Conservation (phyloP, 30 jellyfish, hydroid and myxozoan species). For the Aurelia coerulea region DNA sequence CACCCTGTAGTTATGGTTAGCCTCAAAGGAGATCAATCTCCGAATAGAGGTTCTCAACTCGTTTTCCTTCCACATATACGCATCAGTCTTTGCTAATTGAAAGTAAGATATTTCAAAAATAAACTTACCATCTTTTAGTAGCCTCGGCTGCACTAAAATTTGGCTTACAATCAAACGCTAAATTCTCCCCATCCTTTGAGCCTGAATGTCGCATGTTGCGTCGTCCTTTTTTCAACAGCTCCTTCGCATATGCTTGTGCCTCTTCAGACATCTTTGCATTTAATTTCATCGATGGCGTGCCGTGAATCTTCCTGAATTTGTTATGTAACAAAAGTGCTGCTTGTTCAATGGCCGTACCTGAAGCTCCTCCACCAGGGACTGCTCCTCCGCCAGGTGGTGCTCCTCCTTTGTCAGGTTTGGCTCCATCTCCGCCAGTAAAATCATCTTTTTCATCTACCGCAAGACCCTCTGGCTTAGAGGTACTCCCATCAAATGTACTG, state of each 20-base stretch:
- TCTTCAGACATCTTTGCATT: conserved; percentile 74
- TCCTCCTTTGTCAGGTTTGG: not conserved
- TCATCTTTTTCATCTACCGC: no score
- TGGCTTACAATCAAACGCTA: conserved; percentile 78
- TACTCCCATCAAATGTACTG: no score
- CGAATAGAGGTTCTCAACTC: no score
- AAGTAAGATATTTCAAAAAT: no score
- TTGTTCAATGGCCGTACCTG: conserved; percentile 42
- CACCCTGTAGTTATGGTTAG: no score
- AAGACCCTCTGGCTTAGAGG: no score
- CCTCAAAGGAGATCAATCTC: no score
- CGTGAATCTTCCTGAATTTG: conserved; percentile 86
- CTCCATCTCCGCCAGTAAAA: conserved; percentile 5
- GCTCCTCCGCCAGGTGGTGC: not conserved
- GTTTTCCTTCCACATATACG: no score
- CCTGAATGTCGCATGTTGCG: conserved; percentile 33
- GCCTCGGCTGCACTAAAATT: conserved; percentile 86
- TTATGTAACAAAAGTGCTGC: conserved; percentile 87
- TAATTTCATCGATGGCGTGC: conserved; percentile 69
- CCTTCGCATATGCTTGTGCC: conserved; percentile 92
- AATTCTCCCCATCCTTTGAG: conserved; percentile 82
- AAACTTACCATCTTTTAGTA: conserved; percentile 74
- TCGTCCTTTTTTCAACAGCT: conserved; percentile 62
- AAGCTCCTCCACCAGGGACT: conserved; percentile 13
- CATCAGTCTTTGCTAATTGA: no score